Evolutionary conservation across 2,113 vertebrate species (phyloP), one percentile per base, ranked within the genome.

Genomic region (Ctenomys sociabilis): DNA sequence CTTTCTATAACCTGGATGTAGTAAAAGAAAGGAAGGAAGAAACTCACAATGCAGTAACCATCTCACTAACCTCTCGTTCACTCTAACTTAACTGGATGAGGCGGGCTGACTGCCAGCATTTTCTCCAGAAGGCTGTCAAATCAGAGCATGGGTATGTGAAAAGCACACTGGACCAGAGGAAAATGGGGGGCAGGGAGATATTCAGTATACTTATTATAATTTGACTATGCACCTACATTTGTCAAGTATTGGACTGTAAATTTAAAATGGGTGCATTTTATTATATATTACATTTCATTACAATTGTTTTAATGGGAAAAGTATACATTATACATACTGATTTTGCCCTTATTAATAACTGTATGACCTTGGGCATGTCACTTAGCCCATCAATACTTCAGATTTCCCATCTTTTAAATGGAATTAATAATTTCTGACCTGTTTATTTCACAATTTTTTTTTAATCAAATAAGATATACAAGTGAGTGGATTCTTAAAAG

Each of bases 1-100:
- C 82, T 86, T 93, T 96, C 95, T 72, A 80, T 57, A 94, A 93
- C 92, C 96, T 92, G 57, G 12, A 95, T 87, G 87, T 93, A 40
- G 40, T 70, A 95, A 96, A 90, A 93, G 82, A 70, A 45, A 72
- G 78, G 21, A 95, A 95, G 81, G 66, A 95, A 92, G 86, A 57
- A 94, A 85, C 52, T 63, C 89, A 91, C 90, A 88, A 57, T 84
- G 95, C 83, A 89, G 73, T 70, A 94, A 92, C 86, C 85, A 83
- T 89, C 92, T 73, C 66, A 94, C 91, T 37, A 72, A 63, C 66
- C 92, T 95, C 90, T 93, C 49, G 81, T 96, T 88, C 90, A 94
- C 72, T 87, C 35, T 68, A 97, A 94, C 77, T 88, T 88, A 96
- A 83, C 81, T n/a, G 0, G 14, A 68, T 2, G 28, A 70, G 93